These are phyloP conservation scores for Bombus balteatus DNA, from an alignment of 1,140 invertebrate genomes.

Conservation along the genomic window DNA sequence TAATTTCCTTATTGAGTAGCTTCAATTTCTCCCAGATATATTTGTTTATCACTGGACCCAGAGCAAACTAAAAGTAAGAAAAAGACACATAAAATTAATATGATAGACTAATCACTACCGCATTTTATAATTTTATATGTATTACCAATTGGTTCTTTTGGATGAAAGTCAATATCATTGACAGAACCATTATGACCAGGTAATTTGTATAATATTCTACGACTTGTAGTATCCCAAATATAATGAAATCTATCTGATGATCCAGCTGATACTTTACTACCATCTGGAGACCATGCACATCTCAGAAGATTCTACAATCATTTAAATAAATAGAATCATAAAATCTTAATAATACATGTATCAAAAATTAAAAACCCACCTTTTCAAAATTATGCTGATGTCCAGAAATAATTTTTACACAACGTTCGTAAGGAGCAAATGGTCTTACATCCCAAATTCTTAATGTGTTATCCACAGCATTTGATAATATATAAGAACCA, in stretches of 20 bases:
- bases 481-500: constrained; percentile 96
- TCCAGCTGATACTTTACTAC: constrained; percentile 92
- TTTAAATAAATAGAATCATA: background rate
- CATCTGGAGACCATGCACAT: constrained; percentile 92
- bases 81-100: constrained; percentile 48
- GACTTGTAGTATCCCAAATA: constrained; percentile 97
- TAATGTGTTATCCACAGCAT: constrained; percentile 98
- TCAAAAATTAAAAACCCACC: constrained; percentile 80
- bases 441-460: constrained; percentile 92
- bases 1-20: constrained; percentile 53
- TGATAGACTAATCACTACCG: background rate
- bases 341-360: background rate
- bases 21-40: constrained; percentile 98
- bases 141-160: constrained; percentile 94
- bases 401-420: constrained; percentile 95
- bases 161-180: constrained; percentile 98
- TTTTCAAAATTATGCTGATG: constrained; percentile 99
- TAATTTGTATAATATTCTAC: constrained; percentile 97
- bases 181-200: constrained; percentile 99
- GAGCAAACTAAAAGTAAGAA: constrained; percentile 91
- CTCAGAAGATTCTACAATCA: constrained; percentile 86
- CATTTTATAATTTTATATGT: background rate
- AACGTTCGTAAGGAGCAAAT: constrained; percentile 94
- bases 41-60: constrained; percentile 96
- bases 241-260: constrained; percentile 98